These are phyloP conservation scores for Chlamydotis undulata DNA, from an alignment of 2,113 vertebrate species.

Conservation along the genomic window DNA sequence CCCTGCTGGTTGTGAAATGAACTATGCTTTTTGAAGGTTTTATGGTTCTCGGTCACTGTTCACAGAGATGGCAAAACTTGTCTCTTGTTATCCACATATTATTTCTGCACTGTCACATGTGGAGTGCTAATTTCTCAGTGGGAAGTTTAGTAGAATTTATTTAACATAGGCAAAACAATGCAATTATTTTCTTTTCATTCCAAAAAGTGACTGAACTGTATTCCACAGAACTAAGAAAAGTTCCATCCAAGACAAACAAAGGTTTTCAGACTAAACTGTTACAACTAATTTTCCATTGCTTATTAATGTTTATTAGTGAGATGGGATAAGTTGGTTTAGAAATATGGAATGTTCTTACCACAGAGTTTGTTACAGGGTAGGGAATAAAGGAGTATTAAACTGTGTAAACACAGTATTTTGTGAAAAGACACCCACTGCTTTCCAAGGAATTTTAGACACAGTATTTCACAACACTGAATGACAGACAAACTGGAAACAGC, in stretches of 20 bases:
- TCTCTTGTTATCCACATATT: not conserved
- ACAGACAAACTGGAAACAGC: constrained; percentile 17
- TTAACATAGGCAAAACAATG: not conserved
- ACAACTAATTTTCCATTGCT: not conserved
- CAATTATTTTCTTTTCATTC: not conserved
- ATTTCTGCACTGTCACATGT: not conserved
- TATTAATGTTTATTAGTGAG: not conserved
- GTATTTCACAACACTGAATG: not conserved
- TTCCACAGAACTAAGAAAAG: not conserved
- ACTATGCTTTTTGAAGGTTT: not conserved
- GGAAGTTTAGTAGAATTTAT: not conserved
- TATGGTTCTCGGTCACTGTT: not conserved
- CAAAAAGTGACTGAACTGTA: not conserved
- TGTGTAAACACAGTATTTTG: not conserved
- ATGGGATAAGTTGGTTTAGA: not conserved
- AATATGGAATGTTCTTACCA: not conserved
- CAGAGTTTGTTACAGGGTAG: not conserved
- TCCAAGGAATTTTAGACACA: not conserved
- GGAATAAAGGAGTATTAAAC: not conserved
- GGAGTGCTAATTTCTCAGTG: not conserved
- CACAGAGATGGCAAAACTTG: not conserved
- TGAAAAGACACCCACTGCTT: not conserved
- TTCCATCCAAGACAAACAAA: not conserved
- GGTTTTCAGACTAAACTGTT: not conserved
- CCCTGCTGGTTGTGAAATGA: not conserved